A percentile compares a stretch with the other conserved stretches of the same genome.
Evolutionary conservation across 2,888 invertebrate genomes (phyloP).

Genomic region (Leptopilina drosophilae): DNA sequence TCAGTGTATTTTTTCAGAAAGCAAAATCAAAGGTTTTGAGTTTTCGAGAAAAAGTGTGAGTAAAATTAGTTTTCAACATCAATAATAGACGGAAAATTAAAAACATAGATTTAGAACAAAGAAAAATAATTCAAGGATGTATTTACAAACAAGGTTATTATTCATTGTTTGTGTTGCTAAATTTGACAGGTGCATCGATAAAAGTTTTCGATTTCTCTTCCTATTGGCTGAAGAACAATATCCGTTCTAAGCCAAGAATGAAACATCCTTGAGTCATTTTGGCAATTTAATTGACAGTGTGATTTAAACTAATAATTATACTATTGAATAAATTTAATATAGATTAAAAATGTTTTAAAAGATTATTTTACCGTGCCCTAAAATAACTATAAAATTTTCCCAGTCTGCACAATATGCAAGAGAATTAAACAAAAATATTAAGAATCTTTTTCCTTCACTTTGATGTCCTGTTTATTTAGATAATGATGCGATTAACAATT

Average conservation of each 20-base stretch:
- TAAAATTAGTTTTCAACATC: neutral
- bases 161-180: neutral
- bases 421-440: slow-evolving; percentile 9
- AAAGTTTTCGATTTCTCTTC: slow-evolving; percentile 8
- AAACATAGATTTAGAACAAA: neutral
- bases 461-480: neutral
- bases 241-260: slow-evolving; percentile 20
- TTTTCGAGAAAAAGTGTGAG: neutral
- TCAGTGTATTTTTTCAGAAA: too few relatives aligned
- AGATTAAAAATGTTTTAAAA: neutral
- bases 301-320: neutral
- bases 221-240: slow-evolving; percentile 22
- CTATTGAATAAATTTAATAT: neutral
- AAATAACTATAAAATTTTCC: neutral
- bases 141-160: slow-evolving; percentile 1
- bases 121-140: slow-evolving; percentile 36
- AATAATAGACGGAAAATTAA: neutral
- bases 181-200: neutral
- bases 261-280: slow-evolving; percentile 31
- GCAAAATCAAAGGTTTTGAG: neutral
- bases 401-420: neutral
- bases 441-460: neutral
- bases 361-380: neutral
- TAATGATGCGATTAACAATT: too few relatives aligned
- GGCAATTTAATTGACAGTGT: neutral